Conservation (phyloP, 2,797 vertebrate species). For the Aplochiton taeniatus region DNA sequence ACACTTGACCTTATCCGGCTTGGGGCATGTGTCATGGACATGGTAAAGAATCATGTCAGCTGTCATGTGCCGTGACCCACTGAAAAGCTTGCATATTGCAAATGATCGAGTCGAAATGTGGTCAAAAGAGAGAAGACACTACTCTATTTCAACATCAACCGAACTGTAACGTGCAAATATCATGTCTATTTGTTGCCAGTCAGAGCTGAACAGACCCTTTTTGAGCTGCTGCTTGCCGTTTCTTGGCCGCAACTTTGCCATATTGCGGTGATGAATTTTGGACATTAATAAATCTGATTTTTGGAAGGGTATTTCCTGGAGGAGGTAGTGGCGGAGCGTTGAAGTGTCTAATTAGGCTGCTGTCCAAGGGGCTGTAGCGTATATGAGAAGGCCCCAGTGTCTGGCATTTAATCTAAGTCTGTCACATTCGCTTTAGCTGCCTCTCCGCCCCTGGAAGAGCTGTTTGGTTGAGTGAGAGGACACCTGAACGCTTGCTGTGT, state of each 20-base stretch:
- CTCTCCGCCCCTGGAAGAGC: slow-evolving; percentile 44
- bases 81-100: too few relatives aligned
- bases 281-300: slow-evolving; percentile 63
- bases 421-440: slow-evolving; percentile 77
- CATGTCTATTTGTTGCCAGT: too few relatives aligned
- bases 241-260: not conserved
- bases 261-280: slow-evolving; percentile 35
- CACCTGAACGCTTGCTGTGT: too few relatives aligned
- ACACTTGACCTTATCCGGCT: slow-evolving; percentile 54
- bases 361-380: slow-evolving; percentile 75
- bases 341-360: slow-evolving; percentile 78
- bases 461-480: too few relatives aligned
- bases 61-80: too few relatives aligned
- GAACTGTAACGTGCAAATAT: too few relatives aligned
- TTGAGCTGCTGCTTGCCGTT: not conserved
- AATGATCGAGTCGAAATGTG: too few relatives aligned
- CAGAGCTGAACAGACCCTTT: not conserved
- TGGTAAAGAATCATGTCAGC: too few relatives aligned
- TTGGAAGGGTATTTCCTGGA: slow-evolving; percentile 59
- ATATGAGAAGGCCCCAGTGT: slow-evolving; percentile 67
- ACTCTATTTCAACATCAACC: too few relatives aligned
- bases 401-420: slow-evolving; percentile 79
- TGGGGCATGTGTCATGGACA: slow-evolving; percentile 24
- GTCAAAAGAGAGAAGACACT: too few relatives aligned
- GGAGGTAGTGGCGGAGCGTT: slow-evolving; percentile 67